Percentiles rank a stretch among this genome's conserved stretches.
phyloP scores from a whole-genome alignment of 2,797 vertebrate genomes.

The Clarias pachynema region DNA sequence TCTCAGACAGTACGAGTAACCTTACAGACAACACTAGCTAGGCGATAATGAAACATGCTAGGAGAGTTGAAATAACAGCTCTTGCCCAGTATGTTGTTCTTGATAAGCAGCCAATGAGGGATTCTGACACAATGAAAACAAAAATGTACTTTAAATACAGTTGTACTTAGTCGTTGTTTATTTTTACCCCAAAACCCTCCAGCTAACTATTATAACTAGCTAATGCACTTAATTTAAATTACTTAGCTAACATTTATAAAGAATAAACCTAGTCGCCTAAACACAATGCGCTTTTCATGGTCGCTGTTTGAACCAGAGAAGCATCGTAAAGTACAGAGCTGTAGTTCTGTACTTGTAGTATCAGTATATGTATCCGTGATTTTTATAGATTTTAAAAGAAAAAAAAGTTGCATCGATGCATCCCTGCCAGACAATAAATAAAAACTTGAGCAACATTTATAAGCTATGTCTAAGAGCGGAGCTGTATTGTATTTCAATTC shows the following conservation, averaged over 20 bases:
- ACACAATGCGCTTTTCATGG: neutral
- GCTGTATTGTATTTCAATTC: conserved; percentile 36
- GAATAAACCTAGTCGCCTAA: neutral
- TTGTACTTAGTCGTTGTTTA: neutral
- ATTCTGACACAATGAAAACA: neutral
- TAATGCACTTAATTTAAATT: neutral
- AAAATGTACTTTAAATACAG: neutral
- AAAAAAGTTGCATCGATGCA: conserved; percentile 59
- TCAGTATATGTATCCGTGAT: neutral
- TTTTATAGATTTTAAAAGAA: neutral
- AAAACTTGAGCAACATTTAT: conserved; percentile 38
- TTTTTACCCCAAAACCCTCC: neutral
- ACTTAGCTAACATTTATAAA: neutral
- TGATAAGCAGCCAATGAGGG: neutral
- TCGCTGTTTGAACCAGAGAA: neutral
- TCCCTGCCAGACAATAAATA: neutral
- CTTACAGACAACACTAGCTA: neutral
- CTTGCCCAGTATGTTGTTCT: neutral
- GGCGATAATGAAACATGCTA: neutral
- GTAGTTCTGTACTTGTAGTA: neutral
- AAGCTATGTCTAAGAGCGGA: conserved; percentile 50
- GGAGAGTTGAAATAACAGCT: neutral
- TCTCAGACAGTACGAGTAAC: neutral
- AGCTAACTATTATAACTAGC: neutral
- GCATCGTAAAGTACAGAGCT: neutral